Evolutionary conservation across 2,113 vertebrate genomes (phyloP), one percentile per base, ranked within the genome.

Genomic region (Ictalurus punctatus): DNA sequence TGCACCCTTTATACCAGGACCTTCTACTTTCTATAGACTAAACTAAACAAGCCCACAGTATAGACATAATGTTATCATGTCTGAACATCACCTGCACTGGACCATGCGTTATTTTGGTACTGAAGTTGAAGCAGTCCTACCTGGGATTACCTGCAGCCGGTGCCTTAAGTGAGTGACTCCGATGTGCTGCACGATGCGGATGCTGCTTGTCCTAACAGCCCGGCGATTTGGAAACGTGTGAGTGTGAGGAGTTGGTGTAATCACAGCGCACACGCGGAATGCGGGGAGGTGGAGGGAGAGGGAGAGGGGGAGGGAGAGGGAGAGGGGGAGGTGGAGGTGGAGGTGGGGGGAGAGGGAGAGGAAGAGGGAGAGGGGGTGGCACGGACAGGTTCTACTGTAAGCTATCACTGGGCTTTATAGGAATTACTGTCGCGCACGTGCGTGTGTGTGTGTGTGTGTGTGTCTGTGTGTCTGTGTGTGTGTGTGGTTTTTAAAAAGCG

Each of bases 291-390:
- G 94, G 95, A 94, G 91, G 93, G 93, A 86, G 91, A 91, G 94
- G 94, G 94, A 90, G 92, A 91, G 93, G 94, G 94, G 90, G 91
- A 91, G 94, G 94, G 94, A 89, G 92, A 91, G 93, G 94, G 94
- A 90, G 94, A 92, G 87, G 85, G 94, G 94, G 94, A 93, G 88
- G 93, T 91, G 93, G 95, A 94, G 91, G 93, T 93, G 93, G 95
- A 94, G 91, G 93, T 93, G 8, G 48, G 8, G 6, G 8, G 6
- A 1, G 48, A 48, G 6, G 8, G 6, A 2, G 71, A 10, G 19
- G 19, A 0, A 13, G 44, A 13, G 12, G 23, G 9, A 12, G 44
- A 92, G 92, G 94, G 94, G 94, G 94, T 84, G 93, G 93, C 90
- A 92, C 91, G 92, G 91, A 93, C 95, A 96, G 95, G 95, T 96